Evolutionary conservation across 2,797 vertebrate genomes (phyloP).

Genomic region (Morus bassanus): DNA sequence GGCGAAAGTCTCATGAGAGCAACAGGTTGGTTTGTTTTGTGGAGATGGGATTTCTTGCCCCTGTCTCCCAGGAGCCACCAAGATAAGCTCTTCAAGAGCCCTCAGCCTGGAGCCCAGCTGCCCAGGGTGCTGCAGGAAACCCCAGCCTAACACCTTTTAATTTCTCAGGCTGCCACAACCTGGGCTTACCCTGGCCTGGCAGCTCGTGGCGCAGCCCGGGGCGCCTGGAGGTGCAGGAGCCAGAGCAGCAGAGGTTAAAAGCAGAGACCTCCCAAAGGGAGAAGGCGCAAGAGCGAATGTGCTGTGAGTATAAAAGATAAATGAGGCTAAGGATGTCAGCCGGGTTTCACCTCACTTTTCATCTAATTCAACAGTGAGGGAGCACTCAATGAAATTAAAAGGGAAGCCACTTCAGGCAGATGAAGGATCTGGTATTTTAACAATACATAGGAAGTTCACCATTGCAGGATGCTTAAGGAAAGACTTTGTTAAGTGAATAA

Average conservation of each 20-base stretch:
- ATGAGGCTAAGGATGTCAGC: not conserved
- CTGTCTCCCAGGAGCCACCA: not conserved
- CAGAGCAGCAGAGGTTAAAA: not conserved
- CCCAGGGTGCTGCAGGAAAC: not conserved
- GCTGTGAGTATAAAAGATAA: not conserved
- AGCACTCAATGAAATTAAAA: not conserved
- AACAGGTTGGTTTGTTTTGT: not conserved
- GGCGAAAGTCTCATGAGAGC: not conserved
- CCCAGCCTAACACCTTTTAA: not conserved
- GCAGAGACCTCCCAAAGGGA: not conserved
- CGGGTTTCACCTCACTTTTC: not conserved
- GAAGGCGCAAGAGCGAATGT: not conserved
- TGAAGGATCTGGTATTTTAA: not conserved
- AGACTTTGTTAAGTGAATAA: not conserved
- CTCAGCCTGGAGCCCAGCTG: not conserved
- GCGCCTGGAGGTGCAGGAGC: not conserved
- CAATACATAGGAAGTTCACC: not conserved
- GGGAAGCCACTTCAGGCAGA: not conserved
- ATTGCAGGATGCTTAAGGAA: not conserved
- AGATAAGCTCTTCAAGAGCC: not conserved
- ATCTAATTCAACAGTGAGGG: not conserved
- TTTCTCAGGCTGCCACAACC: not conserved
- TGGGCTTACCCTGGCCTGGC: not conserved
- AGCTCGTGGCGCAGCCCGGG: fast-evolving
- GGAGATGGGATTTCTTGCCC: not conserved